Evolutionary conservation across 2,888 invertebrate genomes (phyloP).

Genomic region (Cremastobaeus sp.): DNA sequence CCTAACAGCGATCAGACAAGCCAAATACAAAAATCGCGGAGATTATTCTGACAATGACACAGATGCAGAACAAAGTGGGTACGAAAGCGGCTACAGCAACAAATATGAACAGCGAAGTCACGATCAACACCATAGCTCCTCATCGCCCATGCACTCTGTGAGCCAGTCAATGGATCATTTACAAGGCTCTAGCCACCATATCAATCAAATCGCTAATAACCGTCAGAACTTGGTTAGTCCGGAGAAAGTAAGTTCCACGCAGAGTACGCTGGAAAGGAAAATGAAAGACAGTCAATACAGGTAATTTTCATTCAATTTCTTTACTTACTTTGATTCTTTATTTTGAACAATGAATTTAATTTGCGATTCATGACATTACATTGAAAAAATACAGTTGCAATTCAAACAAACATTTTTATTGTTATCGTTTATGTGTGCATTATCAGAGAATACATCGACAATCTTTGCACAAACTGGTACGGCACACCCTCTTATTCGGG

Average conservation of each 20-base stretch:
- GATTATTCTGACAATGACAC: slow-evolving; percentile 81
- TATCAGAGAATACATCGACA: slow-evolving; percentile 57
- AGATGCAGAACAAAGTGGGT: slow-evolving; percentile 80
- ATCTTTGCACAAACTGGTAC: slow-evolving; percentile 52
- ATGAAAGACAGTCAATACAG: slow-evolving; percentile 69
- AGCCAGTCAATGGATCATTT: slow-evolving; percentile 66
- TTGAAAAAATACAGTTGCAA: no score
- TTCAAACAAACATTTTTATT: not conserved
- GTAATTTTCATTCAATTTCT: slow-evolving; percentile 17
- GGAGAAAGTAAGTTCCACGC: slow-evolving; percentile 74
- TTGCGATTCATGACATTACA: not conserved
- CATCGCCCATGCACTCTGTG: slow-evolving; percentile 65
- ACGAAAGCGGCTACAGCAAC: slow-evolving; percentile 71
- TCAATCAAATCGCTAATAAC: slow-evolving; percentile 68
- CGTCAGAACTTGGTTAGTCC: slow-evolving; percentile 71
- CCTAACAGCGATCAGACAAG: slow-evolving; percentile 93
- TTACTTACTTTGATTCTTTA: not conserved
- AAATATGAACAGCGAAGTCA: slow-evolving; percentile 81
- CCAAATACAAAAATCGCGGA: slow-evolving; percentile 88
- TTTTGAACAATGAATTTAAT: slow-evolving; percentile 8
- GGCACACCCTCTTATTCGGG: slow-evolving; percentile 50
- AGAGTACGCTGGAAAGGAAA: slow-evolving; percentile 72
- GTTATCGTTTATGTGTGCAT: slow-evolving; percentile 26
- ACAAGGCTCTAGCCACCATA: slow-evolving; percentile 65
- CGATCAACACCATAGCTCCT: slow-evolving; percentile 78